Evolutionary conservation across 2,113 vertebrate species (phyloP).

Genomic region (Elanoides forficatus): DNA sequence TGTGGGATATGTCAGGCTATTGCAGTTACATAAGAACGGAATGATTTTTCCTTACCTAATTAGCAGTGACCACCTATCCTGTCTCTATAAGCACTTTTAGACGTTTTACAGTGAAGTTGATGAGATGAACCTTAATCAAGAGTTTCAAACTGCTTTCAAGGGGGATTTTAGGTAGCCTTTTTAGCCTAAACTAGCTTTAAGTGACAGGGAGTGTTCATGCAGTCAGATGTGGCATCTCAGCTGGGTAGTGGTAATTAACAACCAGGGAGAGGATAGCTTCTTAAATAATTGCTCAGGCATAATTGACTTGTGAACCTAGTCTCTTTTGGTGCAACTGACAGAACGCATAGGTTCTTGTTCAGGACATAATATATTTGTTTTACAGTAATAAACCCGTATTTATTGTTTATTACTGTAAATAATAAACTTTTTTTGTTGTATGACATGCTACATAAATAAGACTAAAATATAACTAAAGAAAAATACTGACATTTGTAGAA

Average conservation of each 20-base stretch:
- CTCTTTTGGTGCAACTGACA: background rate
- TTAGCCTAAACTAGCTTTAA: background rate
- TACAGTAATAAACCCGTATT: background rate
- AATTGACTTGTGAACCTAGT: background rate
- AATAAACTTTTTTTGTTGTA: background rate
- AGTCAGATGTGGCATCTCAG: background rate
- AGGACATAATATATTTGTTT: background rate
- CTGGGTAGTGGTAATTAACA: background rate
- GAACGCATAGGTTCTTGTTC: background rate
- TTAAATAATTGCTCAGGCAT: background rate
- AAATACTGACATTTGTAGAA: background rate
- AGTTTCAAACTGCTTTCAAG: background rate
- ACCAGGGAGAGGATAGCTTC: background rate
- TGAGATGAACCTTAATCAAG: background rate
- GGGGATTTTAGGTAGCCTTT: background rate
- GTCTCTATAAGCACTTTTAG: background rate
- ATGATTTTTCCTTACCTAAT: background rate
- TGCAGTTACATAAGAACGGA: background rate
- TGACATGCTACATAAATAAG: background rate
- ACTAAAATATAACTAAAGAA: background rate
- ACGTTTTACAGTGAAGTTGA: background rate
- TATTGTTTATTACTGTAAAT: background rate
- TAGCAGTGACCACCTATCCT: background rate
- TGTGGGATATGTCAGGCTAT: background rate
- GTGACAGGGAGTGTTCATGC: background rate